phyloP scores from a whole-genome alignment of 2,797 vertebrate genomes.

The Babyrousa celebensis region DNA sequence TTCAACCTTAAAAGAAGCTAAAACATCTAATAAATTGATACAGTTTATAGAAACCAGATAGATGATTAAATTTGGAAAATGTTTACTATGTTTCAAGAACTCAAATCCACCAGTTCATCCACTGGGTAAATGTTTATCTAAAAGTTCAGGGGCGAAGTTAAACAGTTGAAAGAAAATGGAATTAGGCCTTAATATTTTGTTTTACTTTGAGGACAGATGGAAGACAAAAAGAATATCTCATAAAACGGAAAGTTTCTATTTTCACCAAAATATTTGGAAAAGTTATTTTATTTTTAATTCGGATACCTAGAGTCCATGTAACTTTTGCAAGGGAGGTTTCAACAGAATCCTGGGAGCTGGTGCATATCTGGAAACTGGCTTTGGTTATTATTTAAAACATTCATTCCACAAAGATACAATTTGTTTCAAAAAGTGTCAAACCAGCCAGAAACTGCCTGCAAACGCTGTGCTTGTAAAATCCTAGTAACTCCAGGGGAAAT shows the following conservation, averaged over 20 bases:
- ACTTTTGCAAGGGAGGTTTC: conserved; percentile 59
- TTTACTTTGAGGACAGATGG: conserved; percentile 86
- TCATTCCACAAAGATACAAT: conserved; percentile 52
- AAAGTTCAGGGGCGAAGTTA: conserved; percentile 81
- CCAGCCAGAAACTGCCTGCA: conserved; percentile 26
- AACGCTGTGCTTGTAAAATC: conserved; percentile 16
- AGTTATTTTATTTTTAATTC: conserved; percentile 83
- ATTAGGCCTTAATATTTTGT: conserved; percentile 90
- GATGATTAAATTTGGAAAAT: conserved; percentile 80
- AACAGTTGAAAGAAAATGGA: conserved; percentile 89
- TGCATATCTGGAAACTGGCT: conserved; percentile 68
- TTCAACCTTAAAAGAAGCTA: conserved; percentile 72
- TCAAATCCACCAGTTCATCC: conserved; percentile 83
- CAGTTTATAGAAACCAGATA: conserved; percentile 75
- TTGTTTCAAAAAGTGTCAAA: conserved; percentile 71
- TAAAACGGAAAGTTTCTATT: conserved; percentile 85
- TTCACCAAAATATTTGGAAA: conserved; percentile 87
- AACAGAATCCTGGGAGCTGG: neutral
- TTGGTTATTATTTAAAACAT: conserved; percentile 80
- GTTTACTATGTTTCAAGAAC: conserved; percentile 85
- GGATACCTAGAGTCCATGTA: conserved; percentile 48
- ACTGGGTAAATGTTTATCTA: conserved; percentile 88
- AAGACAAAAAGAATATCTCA: conserved; percentile 86
- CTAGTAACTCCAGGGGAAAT: neutral
- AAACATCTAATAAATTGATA: conserved; percentile 81